These are phyloP conservation scores for Agrochola lota DNA, from an alignment of 2,888 invertebrate species.

Conservation along the genomic window DNA sequence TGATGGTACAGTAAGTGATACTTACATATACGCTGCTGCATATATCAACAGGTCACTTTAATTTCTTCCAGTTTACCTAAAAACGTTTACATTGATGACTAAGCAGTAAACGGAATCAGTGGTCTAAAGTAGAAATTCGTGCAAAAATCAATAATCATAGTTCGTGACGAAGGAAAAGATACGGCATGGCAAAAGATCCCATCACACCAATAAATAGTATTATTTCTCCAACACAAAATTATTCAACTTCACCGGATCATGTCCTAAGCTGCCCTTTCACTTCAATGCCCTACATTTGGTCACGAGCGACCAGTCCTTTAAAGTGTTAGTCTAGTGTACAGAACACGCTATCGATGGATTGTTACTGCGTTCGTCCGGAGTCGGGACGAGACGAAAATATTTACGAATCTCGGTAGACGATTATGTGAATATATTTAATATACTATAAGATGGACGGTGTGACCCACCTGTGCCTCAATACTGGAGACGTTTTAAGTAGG, in stretches of 20 bases:
- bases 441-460: neutral
- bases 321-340: conserved; percentile 50
- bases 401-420: conserved; percentile 21
- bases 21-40: neutral
- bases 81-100: too few species aligned
- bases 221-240: conserved; percentile 42
- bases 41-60: neutral
- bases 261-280: conserved; percentile 83
- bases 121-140: neutral
- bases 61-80: too few species aligned
- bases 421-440: conserved; percentile 7
- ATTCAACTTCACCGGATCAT: conserved; percentile 41
- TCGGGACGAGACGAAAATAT: neutral
- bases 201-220: conserved; percentile 23
- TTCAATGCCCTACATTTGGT: conserved; percentile 82
- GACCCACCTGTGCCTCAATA: neutral
- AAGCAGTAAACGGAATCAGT: neutral
- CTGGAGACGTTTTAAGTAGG: neutral
- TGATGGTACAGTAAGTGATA: neutral
- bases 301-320: conserved; percentile 76
- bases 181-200: conserved; percentile 24
- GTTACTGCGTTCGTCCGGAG: conserved; percentile 6
- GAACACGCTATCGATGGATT: conserved; percentile 35
- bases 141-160: conserved; percentile 6
- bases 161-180: conserved; percentile 30